phyloP scores from a whole-genome alignment of 2,888 invertebrate species.

The Muschampia plurimacula region DNA sequence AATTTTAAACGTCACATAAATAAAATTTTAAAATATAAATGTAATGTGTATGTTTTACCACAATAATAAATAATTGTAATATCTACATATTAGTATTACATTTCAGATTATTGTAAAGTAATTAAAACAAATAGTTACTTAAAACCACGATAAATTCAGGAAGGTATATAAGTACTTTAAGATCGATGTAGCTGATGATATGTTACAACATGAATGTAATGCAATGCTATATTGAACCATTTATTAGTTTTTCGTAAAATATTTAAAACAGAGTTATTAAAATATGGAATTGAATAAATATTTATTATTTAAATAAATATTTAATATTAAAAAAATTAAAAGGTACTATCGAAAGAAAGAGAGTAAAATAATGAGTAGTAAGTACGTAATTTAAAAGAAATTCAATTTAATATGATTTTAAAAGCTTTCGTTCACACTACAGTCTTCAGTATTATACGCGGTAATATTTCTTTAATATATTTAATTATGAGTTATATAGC shows the following conservation, averaged over 20 bases:
- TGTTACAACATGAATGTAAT: conserved; percentile 51
- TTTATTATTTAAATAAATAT: too few species aligned
- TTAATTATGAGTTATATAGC: neutral
- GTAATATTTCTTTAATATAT: too few species aligned
- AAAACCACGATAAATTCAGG: conserved; percentile 52
- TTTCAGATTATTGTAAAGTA: conserved; percentile 54
- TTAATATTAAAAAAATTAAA: too few species aligned
- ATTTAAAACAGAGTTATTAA: too few species aligned
- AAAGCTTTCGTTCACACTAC: too few species aligned
- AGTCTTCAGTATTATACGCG: too few species aligned
- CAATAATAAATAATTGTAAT: conserved; percentile 70
- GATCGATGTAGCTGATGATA: conserved; percentile 55
- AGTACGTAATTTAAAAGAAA: too few species aligned
- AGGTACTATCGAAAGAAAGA: too few species aligned
- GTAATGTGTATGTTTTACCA: conserved; percentile 61
- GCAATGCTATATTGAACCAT: neutral
- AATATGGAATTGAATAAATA: too few species aligned
- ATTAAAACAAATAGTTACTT: conserved; percentile 47
- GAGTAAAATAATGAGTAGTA: too few species aligned
- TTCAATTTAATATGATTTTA: too few species aligned
- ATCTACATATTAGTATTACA: conserved; percentile 64
- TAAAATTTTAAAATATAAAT: conserved; percentile 68
- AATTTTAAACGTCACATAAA: conserved; percentile 69
- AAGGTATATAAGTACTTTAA: conserved; percentile 44
- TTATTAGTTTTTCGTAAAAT: neutral